Evolutionary conservation across 2,888 invertebrate genomes (phyloP), one percentile per base, ranked within the genome.

Genomic region (Caenorhabditis sp.): DNA sequence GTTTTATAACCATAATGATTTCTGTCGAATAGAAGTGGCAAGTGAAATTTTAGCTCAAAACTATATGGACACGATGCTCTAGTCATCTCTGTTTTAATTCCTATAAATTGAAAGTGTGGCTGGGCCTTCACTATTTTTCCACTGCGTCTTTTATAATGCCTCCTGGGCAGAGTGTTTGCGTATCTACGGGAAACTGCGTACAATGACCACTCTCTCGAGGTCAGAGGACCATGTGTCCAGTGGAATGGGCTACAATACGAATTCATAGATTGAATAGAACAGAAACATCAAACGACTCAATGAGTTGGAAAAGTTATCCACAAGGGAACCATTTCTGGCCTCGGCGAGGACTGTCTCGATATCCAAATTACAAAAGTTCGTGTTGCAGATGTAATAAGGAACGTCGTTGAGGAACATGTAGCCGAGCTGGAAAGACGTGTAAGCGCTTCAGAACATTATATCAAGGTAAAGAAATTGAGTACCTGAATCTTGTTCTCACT

Each of bases 1-100:
- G 76, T 31, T 12, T 61, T 47, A 24, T 47, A 76, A 14, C 76
- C 76, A 2, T 49, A 49, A 14, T 69, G 69, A n/a, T 69, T 24
- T 8, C 51, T 28, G 4, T 76, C 51, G 3, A 22, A 26, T 26
- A 38, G 16, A 19, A 68, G 19, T 19, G 76, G 76, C 6, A 76
- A 22, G 16, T 28, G 26, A 31, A 76, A 76, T 31, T 14, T 5
- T 10, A 74, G 12, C 51, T 24, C 31, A n/a, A 49, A 61, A 38
- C 19, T 19, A 16, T n/a, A n/a, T 6, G 35, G 26, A 6, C 31
- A 35, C 4, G 31, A 35, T 6, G 4, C 8, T 8, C 8, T 35
- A 35, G 8, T 35, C 4, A 35, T 35, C n/a, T n/a, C n/a, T 6
- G 31, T 16, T 24, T 38, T 56, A 54, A 26, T 35, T 10, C 3